Conservation (phyloP, 2,888 invertebrate species). For the Gnatocerus cornutus region DNA sequence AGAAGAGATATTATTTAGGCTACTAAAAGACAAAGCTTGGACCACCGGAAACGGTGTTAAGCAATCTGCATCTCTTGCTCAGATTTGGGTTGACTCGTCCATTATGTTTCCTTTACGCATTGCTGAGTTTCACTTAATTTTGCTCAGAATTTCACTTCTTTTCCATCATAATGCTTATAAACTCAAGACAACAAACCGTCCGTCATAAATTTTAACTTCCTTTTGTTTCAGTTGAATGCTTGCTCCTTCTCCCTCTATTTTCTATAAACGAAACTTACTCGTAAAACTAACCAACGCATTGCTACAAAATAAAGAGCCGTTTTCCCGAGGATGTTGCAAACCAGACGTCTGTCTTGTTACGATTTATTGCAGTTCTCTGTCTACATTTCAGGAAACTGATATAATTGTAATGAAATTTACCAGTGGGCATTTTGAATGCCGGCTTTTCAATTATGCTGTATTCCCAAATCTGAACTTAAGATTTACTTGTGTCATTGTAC, state of each 20-base stretch:
- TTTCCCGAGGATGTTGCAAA: background rate
- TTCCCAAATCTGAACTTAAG: conserved; percentile 22
- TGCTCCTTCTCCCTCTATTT: background rate
- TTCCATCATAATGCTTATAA: conserved; percentile 24
- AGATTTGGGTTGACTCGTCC: conserved; percentile 3
- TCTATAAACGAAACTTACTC: background rate
- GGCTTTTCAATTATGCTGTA: conserved; percentile 28
- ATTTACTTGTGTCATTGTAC: conserved; percentile 29
- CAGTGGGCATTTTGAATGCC: conserved; percentile 24
- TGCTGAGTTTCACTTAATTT: conserved; percentile 16
- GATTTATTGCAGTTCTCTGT: conserved; percentile 19
- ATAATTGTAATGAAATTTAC: conserved; percentile 23
- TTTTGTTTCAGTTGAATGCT: conserved; percentile 23
- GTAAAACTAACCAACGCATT: no score
- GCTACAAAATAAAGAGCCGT: no score
- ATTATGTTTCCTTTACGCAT: conserved; percentile 20
- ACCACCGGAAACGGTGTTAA: no score
- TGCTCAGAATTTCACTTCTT: conserved; percentile 10
- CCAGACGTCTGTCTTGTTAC: background rate
- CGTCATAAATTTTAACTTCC: conserved; percentile 37
- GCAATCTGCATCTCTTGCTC: no score
- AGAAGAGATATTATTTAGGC: no score
- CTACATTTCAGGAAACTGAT: conserved; percentile 20
- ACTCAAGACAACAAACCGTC: conserved; percentile 26
- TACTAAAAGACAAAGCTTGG: no score